These are phyloP conservation scores for Caenorhabditis briggsae DNA, from an alignment of 1,140 invertebrate genomes.

Conservation along the genomic window DNA sequence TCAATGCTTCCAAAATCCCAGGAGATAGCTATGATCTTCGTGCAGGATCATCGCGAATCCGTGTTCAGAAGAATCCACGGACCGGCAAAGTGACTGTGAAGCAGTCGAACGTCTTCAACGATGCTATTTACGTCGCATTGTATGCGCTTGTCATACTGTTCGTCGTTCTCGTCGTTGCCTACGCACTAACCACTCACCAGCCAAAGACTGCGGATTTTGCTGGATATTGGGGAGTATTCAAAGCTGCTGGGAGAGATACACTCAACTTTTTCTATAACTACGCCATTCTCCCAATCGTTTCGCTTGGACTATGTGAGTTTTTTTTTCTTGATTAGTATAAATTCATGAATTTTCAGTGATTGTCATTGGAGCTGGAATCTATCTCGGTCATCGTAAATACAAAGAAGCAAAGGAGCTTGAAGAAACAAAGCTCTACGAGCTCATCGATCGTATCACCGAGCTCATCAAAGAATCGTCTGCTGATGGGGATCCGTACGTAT, in stretches of 20 bases:
- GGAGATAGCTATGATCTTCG: slow-evolving; percentile 44
- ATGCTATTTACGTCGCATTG: neutral
- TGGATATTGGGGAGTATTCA: slow-evolving; percentile 45
- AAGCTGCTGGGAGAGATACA: slow-evolving; percentile 55
- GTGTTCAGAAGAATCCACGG: slow-evolving; percentile 37
- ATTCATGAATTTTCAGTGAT: slow-evolving; percentile 65
- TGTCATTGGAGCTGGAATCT: slow-evolving; percentile 49
- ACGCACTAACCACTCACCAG: slow-evolving; percentile 65
- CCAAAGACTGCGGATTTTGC: slow-evolving; percentile 55
- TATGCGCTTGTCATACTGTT: slow-evolving; percentile 56
- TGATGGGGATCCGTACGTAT: slow-evolving; percentile 65
- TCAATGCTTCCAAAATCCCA: slow-evolving; percentile 33
- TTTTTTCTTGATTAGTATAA: neutral
- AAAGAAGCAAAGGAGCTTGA: slow-evolving; percentile 60
- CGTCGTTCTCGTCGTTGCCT: slow-evolving; percentile 63
- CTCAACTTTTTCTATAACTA: slow-evolving; percentile 71
- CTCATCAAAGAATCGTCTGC: neutral
- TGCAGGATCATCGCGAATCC: slow-evolving; percentile 1
- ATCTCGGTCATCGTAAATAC: slow-evolving; percentile 44
- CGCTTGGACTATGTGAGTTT: slow-evolving; percentile 60
- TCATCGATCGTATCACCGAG: slow-evolving; percentile 71
- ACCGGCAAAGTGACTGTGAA: slow-evolving; percentile 34
- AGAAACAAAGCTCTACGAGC: slow-evolving; percentile 54
- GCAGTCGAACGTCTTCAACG: slow-evolving; percentile 24
- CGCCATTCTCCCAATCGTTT: slow-evolving; percentile 67